Conservation (phyloP, 2,888 invertebrate species). For the Gonocerus acuteangulatus region DNA sequence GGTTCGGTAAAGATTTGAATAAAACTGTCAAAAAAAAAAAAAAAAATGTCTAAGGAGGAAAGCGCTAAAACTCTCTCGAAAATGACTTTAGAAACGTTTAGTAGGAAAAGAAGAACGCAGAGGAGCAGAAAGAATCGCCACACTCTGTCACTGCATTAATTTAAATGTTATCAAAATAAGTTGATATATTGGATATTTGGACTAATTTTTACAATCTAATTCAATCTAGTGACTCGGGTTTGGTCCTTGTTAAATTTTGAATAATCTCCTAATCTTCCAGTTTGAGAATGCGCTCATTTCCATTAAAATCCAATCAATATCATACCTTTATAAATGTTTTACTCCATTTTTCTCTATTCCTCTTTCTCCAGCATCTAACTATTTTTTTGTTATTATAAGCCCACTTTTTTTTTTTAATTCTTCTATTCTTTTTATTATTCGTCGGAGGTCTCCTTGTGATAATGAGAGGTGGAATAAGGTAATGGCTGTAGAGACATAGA, state of each 20-base stretch:
- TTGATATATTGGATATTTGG: background rate
- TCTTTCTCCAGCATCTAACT: no score
- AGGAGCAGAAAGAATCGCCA: no score
- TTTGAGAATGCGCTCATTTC: constrained; percentile 9
- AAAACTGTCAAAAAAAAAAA: no score
- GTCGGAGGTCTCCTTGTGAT: no score
- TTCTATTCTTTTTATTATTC: background rate
- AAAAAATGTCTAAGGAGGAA: no score
- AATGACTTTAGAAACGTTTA: no score
- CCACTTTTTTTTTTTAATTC: background rate
- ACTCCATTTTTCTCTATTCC: background rate
- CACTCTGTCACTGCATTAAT: no score
- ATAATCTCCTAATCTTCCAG: constrained; percentile 12
- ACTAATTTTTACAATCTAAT: constrained; percentile 18
- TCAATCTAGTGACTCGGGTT: background rate
- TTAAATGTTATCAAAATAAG: no score
- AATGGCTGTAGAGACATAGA: constrained; percentile 14
- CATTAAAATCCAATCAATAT: constrained; percentile 11
- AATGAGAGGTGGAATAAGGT: background rate
- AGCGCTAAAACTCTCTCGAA: no score
- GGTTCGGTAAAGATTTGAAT: no score
- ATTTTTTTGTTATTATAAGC: no score
- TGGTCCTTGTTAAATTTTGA: constrained; percentile 14
- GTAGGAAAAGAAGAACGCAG: no score
- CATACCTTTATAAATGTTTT: constrained; percentile 12